Conservation (phyloP, 2,888 invertebrate species). For the Tinea trinotella region DNA sequence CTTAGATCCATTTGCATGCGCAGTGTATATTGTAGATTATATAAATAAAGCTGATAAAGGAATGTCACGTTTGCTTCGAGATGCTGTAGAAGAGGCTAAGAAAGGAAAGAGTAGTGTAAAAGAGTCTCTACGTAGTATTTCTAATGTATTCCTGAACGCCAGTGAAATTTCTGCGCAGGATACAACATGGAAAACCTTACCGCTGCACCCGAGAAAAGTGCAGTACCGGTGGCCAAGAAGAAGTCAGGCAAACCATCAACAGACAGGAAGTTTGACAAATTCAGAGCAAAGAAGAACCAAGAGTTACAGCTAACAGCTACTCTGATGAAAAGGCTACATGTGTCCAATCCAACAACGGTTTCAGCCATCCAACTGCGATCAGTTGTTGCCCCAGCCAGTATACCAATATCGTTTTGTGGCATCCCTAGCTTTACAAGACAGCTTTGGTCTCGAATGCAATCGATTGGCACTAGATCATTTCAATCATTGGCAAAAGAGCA, state of each 20-base stretch:
- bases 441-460: too few species aligned
- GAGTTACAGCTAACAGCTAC: not conserved
- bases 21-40: constrained; percentile 43
- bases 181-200: too few species aligned
- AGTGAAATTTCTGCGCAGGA: too few species aligned
- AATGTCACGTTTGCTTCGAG: constrained; percentile 13
- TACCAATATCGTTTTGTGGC: not conserved
- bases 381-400: not conserved
- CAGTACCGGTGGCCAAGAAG: not conserved
- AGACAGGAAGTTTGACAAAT: not conserved
- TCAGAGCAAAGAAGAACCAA: not conserved
- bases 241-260: not conserved
- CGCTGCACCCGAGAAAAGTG: too few species aligned
- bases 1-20: constrained; percentile 43
- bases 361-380: not conserved
- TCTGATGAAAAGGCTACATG: not conserved
- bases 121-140: too few species aligned
- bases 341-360: not conserved
- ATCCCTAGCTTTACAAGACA: not conserved
- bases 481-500: too few species aligned
- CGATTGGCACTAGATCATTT: too few species aligned
- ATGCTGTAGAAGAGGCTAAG: not conserved
- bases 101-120: too few species aligned
- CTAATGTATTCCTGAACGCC: too few species aligned
- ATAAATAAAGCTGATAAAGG: constrained; percentile 34